Evolutionary conservation across 2,797 vertebrate species (phyloP).

Genomic region (Vultur gryphus): DNA sequence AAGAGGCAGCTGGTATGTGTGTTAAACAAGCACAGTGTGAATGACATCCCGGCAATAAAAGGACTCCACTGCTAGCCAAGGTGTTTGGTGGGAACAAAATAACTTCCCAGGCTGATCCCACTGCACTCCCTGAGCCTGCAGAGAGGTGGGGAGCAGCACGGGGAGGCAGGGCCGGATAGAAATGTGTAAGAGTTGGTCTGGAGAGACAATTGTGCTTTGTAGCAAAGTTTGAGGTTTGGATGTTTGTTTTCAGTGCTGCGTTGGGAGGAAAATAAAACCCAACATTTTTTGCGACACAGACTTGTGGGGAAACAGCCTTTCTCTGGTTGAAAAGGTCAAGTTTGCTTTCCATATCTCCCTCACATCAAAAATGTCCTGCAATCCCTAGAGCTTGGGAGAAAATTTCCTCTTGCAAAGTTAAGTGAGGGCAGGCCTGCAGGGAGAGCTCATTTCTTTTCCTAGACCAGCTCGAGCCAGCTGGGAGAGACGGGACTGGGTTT

Average conservation of each 20-base stretch:
- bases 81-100: conserved; percentile 53
- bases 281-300: not conserved
- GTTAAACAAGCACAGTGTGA: conserved; percentile 57
- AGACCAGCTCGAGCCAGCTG: not conserved
- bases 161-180: not conserved
- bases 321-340: conserved; percentile 55
- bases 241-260: conserved; percentile 25
- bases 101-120: conserved; percentile 41
- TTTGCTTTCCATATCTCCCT: conserved; percentile 52
- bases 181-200: not conserved
- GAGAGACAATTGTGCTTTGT: not conserved
- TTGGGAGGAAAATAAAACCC: conserved; percentile 31
- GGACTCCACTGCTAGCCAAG: conserved; percentile 20
- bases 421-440: conserved; percentile 25
- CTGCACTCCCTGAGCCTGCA: not conserved
- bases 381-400: not conserved
- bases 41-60: conserved; percentile 32
- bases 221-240: conserved; percentile 10
- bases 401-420: conserved; percentile 49
- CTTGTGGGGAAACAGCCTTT: conserved; percentile 18
- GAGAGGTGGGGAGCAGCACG: not conserved
- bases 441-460: conserved; percentile 9
- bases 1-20: conserved; percentile 50
- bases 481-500: not conserved
- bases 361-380: conserved; percentile 35